Evolutionary conservation across 2,797 vertebrate species (phyloP).

Genomic region (Oreochromis mossambicus): DNA sequence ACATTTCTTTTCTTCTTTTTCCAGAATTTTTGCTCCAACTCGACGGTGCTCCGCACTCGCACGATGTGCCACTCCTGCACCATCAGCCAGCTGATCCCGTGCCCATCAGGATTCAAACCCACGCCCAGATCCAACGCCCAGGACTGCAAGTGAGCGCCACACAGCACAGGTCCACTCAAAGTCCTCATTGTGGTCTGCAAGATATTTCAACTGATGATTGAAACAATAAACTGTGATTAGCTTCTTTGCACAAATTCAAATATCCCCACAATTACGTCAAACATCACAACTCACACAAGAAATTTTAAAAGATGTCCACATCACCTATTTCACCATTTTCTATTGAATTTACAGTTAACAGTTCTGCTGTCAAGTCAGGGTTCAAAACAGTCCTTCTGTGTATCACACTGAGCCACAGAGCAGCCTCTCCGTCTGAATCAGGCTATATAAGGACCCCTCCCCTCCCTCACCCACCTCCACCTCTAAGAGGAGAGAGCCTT

Average conservation of each 20-base stretch:
- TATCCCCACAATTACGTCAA: not conserved
- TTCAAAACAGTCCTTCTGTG: not conserved
- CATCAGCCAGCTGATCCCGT: slow-evolving; percentile 56
- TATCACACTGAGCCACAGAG: not conserved
- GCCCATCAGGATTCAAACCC: slow-evolving; percentile 76
- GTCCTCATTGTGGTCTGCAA: not conserved
- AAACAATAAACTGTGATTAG: not conserved
- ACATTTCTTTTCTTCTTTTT: not conserved
- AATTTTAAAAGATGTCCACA: not conserved
- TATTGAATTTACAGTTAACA: not conserved
- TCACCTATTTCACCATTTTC: not conserved
- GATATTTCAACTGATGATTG: not conserved
- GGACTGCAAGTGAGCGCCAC: slow-evolving; percentile 80
- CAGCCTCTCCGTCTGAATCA: not conserved
- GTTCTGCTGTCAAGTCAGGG: not conserved
- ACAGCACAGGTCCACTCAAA: not conserved
- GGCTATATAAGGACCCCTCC: not conserved
- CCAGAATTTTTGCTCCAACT: slow-evolving; percentile 79
- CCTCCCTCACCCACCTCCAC: not conserved
- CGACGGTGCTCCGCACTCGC: slow-evolving; percentile 69
- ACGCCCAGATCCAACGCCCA: not conserved
- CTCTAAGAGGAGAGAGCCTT: not conserved
- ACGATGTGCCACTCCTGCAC: slow-evolving; percentile 79
- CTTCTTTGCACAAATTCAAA: not conserved
- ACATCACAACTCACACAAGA: not conserved